Percentiles rank a stretch among this genome's conserved stretches.
Evolutionary conservation across 2,888 invertebrate species (phyloP).

Genomic region (Hybos culiciformis): DNA sequence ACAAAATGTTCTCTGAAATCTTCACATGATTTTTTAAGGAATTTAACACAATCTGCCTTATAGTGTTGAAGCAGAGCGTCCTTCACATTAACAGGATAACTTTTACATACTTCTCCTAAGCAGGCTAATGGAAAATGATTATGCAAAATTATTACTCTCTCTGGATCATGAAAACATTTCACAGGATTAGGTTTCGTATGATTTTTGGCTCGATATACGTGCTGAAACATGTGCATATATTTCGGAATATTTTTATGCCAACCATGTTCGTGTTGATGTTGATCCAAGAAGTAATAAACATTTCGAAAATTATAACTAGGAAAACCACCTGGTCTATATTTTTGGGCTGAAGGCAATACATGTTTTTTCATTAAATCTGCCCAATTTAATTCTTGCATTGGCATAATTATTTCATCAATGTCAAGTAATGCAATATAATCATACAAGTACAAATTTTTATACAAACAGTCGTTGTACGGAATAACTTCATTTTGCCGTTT

Average conservation of each 20-base stretch:
- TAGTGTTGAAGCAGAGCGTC: slow-evolving; percentile 89
- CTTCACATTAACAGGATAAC: slow-evolving; percentile 65
- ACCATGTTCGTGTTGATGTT: slow-evolving; percentile 64
- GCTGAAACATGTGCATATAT: slow-evolving; percentile 89
- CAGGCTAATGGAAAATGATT: slow-evolving; percentile 88
- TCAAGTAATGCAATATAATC: slow-evolving; percentile 80
- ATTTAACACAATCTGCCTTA: slow-evolving; percentile 80
- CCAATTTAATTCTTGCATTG: slow-evolving; percentile 52
- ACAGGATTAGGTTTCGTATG: slow-evolving; percentile 87
- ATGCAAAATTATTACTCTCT: slow-evolving; percentile 75
- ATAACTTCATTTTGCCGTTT: slow-evolving; percentile 90
- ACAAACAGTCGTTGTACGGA: slow-evolving; percentile 92
- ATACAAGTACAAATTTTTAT: slow-evolving; percentile 81
- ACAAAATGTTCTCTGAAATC: slow-evolving; percentile 70
- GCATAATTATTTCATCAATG: slow-evolving; percentile 92
- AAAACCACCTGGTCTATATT: slow-evolving; percentile 36
- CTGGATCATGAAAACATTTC: slow-evolving; percentile 88
- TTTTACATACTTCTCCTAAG: slow-evolving; percentile 69
- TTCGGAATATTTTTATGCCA: slow-evolving; percentile 67
- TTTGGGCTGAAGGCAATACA: slow-evolving; percentile 46
- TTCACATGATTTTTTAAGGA: slow-evolving; percentile 69
- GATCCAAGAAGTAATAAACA: slow-evolving; percentile 85
- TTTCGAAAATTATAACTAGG: slow-evolving; percentile 76
- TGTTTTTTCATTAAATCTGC: slow-evolving; percentile 57
- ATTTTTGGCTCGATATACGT: slow-evolving; percentile 78